Conservation (phyloP, 2,113 vertebrate species). For the Albula glossodonta region DNA sequence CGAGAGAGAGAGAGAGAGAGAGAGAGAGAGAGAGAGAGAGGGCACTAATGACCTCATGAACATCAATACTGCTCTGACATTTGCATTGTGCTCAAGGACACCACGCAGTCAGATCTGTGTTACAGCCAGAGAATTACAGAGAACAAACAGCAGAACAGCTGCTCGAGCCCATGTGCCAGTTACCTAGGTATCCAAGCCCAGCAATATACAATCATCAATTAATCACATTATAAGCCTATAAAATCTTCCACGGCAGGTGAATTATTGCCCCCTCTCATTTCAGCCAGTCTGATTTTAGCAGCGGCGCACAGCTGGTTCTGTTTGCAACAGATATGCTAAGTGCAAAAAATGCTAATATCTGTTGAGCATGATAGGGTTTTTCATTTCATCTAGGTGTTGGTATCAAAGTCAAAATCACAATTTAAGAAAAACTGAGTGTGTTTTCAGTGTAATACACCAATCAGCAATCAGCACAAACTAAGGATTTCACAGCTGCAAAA, state of each 20-base stretch:
- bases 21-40: neutral
- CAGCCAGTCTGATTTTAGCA: neutral
- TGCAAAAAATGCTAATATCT: neutral
- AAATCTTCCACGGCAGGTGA: neutral
- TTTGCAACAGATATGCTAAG: neutral
- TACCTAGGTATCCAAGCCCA: neutral
- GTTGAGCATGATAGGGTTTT: neutral
- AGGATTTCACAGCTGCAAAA: no score
- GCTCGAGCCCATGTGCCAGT: neutral
- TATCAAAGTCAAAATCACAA: neutral
- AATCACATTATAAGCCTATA: neutral
- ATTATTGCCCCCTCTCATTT: neutral
- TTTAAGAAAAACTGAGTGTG: no score
- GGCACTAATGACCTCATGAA: constrained; percentile 2
- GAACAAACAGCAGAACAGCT: neutral
- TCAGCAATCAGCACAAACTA: no score
- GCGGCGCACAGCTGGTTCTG: neutral
- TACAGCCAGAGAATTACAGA: neutral
- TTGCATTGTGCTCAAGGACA: neutral
- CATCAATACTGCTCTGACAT: neutral
- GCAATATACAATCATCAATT: neutral
- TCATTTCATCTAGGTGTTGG: neutral
- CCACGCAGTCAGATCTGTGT: neutral
- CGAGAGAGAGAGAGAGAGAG: neutral
- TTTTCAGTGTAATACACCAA: no score